A percentile compares a stretch with the other conserved stretches of the same genome.
These are phyloP conservation scores for Cheilosia grossa DNA, from an alignment of 2,888 invertebrate species.

Conservation along the genomic window DNA sequence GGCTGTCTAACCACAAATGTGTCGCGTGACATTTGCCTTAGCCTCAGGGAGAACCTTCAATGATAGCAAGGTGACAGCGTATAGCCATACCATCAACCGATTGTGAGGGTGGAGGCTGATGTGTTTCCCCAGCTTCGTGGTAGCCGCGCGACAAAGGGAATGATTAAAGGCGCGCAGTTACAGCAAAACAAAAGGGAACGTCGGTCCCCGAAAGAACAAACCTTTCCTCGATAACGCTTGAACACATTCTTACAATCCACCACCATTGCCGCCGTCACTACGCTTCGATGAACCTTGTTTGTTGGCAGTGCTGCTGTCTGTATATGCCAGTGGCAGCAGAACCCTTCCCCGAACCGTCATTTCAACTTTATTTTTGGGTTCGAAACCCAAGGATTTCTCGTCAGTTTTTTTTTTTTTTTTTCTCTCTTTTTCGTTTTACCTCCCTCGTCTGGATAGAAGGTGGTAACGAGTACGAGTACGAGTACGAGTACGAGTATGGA, in stretches of 20 bases:
- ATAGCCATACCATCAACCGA: no score
- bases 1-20: no score
- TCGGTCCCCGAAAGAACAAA: conserved; percentile 32
- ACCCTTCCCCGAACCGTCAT: conserved; percentile 27
- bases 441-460: conserved; percentile 59
- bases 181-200: conserved; percentile 20
- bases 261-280: conserved; percentile 35
- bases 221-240: conserved; percentile 56
- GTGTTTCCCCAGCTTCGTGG: background rate
- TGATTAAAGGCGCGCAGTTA: conserved; percentile 37
- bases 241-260: conserved; percentile 56
- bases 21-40: no score
- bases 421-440: conserved; percentile 24
- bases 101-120: background rate
- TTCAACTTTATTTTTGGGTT: conserved; percentile 72
- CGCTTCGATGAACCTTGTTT: conserved; percentile 65
- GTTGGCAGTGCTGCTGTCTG: conserved; percentile 45
- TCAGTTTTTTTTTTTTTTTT: conserved; percentile 29
- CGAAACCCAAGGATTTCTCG: conserved; percentile 68
- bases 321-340: conserved; percentile 2
- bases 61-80: no score
- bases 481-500: conserved; percentile 26
- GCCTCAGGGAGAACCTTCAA: no score
- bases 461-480: conserved; percentile 62
- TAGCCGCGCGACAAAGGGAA: background rate